phyloP scores from a whole-genome alignment of 2,113 vertebrate genomes.

The Bufo bufo region DNA sequence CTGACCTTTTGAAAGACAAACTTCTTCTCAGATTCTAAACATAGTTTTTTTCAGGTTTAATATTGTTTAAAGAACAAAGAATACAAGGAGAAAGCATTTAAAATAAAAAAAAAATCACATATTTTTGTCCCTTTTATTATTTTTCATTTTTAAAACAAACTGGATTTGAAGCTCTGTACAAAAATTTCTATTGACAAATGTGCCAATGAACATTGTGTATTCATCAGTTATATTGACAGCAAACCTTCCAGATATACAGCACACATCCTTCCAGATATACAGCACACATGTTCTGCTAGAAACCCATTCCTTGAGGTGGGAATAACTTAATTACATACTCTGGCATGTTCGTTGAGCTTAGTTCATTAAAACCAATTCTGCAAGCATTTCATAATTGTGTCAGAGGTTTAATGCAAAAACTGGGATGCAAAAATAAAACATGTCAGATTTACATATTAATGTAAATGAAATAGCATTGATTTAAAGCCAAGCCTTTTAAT shows the following conservation, averaged over 20 bases:
- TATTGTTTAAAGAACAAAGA: not conserved
- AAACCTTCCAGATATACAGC: conserved; percentile 50
- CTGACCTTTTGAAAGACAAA: not conserved
- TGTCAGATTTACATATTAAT: conserved; percentile 44
- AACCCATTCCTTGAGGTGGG: conserved; percentile 39
- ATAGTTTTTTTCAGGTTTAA: not conserved
- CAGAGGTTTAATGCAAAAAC: conserved; percentile 8
- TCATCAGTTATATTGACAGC: conserved; percentile 23
- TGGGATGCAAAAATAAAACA: conserved; percentile 25
- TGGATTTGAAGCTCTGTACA: not conserved
- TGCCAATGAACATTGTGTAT: not conserved
- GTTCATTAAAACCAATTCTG: conserved; percentile 49
- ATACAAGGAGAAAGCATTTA: not conserved
- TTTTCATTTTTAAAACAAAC: not conserved
- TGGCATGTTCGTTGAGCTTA: conserved; percentile 19
- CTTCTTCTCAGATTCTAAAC: not conserved
- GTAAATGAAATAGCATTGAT: conserved; percentile 26
- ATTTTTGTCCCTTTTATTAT: not conserved
- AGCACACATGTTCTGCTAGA: conserved; percentile 31
- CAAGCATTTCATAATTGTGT: conserved; percentile 42
- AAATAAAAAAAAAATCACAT: not conserved
- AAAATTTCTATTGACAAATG: not conserved
- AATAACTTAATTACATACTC: conserved; percentile 35
- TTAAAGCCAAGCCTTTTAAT: conserved; percentile 23
- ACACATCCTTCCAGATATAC: conserved; percentile 38